Evolutionary conservation across 2,113 vertebrate species (phyloP), one percentile per base, ranked within the genome.

Genomic region (Platichthys flesus): DNA sequence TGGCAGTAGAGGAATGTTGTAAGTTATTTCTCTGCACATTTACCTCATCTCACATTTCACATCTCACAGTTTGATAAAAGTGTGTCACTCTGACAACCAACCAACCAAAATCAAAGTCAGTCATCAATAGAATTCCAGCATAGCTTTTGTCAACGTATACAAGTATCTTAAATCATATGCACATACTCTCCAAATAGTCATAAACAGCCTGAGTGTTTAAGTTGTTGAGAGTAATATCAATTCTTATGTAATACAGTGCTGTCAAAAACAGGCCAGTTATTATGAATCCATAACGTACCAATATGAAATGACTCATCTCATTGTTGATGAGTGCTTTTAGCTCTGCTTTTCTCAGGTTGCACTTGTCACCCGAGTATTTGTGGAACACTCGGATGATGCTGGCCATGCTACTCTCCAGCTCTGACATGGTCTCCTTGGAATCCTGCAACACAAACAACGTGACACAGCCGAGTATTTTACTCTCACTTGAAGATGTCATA

Each of bases 311-410:
- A 59, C 60, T 85, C 93, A 95, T 92, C 80, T 95, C 94, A 3
- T 93, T 89, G 85, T 95, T 93, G 74, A 95, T 93, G 0, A 95
- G 92, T 0, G 68, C 87, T 73, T 93, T 95, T 1, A 95, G 91
- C 35, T 95, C 90, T 2, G 86, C 74, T 77, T 94, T 95, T 81
- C 68, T 94, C 84, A 95, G 89, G n/a, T 90, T 92, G 80, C 90
- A 88, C 40, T 90, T 88, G 1, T 91, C 76, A 20, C 91, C 88
- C 0, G 93, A 92, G 75, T 94, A 95, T 67, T 93, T 92, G 82
- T 94, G 89, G 68, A 95, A 95, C 56, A 91, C 80, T 2, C 18
- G 23, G 23, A 95, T 92, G 24, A 95, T 94, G 16, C 83, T 82
- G 26, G 93, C 65, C 92, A 95, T 93, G 26, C 90, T 72, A 0